Base-by-base conservation (phyloP, 2,888 invertebrate species). In the Neuroscelio doddi region DNA sequence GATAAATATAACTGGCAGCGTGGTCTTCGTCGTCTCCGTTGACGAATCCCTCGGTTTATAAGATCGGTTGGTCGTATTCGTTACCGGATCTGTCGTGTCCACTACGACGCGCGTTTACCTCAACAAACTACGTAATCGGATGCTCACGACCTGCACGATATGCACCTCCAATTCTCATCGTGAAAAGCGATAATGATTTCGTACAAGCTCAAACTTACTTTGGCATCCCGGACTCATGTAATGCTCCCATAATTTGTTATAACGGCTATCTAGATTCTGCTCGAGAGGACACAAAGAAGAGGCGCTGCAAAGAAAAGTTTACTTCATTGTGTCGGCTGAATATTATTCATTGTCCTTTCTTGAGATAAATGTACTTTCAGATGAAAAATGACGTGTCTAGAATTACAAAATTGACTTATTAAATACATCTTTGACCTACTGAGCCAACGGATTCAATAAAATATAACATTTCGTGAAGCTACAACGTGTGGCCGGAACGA, bases 41-140 rank as follows among this genome's bases (percentile, higher is more conserved):
- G 58, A 44, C 49, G 52, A 62, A 57, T 49, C 58, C 49, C 56
- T 36, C 34, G 32, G 41, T 47, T 56, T 62, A 30, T 45, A 32
- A 52, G 32, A 34, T 34, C 7, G 1, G 24, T 16, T 12, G 34
- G n/a, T 42, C 45, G 30, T 52, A 29, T 44, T 52, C 38, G 3
- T 9, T 8, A 7, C 7, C 38, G 16, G 15, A 8, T 7, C 3
- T 16, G 15, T 38, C 16, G 16, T 38, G 38, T 1, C 1, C 38
- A n/a, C 38, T 38, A 16, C 16, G 38, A 38, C 29, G 44, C 15
- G 30, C 44, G 44, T 29, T 29, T 29, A 15, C 27, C 44, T 44
- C 15, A 15, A 27, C 29, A 44, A 44, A 44, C 15, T 44, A 15
- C 15, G 29, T 29, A 44, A 44, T 44, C 44, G 44, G 30, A 44